Base-by-base conservation (phyloP, 2,113 vertebrate species). In the Amblyornis subalaris region DNA sequence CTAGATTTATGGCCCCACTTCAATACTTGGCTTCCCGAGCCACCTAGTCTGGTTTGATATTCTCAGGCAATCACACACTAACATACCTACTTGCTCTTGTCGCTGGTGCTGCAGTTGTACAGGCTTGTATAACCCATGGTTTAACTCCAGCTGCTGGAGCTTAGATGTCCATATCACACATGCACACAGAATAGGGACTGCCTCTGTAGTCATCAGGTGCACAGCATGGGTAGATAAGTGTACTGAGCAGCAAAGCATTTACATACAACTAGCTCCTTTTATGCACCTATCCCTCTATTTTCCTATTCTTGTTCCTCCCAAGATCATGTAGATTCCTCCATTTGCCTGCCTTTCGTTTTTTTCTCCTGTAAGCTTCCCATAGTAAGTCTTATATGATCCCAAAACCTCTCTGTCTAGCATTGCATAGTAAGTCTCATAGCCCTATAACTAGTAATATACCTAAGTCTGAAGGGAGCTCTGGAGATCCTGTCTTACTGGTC, bases 61-160 rank as follows among this genome's bases (percentile, higher is more conserved):
- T 88, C 58, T 82, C 17, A 55, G 31, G 31, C 10, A 33, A 2
- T 74, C 25, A 14, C 45, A 36, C 12, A 13, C 5, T 35, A 54
- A 36, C 20, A 9, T 44, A 6, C 4, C 2, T 65, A 9, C 15
- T 73, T 85, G 24, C 18, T 64, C 4, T 2, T 1, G 4, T 58
- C 81, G 48, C 53, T 62, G 29, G 4, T 61, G 6, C 31, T 62
- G 18, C 17, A 53, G 23, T 51, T 51, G 12, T 5, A 4, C 0
- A 1, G 15, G 12, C 8, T 18, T 7, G 10, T 61, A 3, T 60
- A 50, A 51, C 14, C 1, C 4, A 1, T 72, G n/a, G 20, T 40
- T 19, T 60, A 21, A 44, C 6, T 64, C 23, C 22, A 28, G 64
- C 14, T 77, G 40, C 71, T 71, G 31, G 15, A 55, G 35, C 24